Evolutionary conservation across 1,140 invertebrate genomes (phyloP).

Genomic region (Drosophila elegans): DNA sequence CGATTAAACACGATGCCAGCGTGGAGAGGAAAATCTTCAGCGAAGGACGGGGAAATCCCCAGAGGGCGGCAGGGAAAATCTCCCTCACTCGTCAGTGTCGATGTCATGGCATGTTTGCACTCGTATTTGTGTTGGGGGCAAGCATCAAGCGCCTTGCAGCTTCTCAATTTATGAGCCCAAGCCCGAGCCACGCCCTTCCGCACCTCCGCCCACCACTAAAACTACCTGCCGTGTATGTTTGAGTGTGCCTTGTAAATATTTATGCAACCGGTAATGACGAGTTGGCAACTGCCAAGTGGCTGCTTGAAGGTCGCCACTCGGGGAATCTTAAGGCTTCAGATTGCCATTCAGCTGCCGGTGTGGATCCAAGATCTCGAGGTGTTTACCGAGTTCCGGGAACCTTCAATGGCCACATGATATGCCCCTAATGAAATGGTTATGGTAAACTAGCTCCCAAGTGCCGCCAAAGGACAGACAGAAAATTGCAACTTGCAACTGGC

Average conservation of each 20-base stretch:
- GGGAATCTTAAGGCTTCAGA: slow-evolving; percentile 31
- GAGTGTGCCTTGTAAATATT: slow-evolving; percentile 72
- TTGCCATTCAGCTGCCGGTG: slow-evolving; percentile 42
- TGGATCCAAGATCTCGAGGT: slow-evolving; percentile 46
- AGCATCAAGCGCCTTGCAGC: slow-evolving; percentile 37
- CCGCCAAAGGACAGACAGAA: slow-evolving; percentile 10
- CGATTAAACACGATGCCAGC: slow-evolving; percentile 62
- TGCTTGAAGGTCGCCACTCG: slow-evolving; percentile 49
- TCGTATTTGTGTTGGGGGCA: slow-evolving; percentile 50
- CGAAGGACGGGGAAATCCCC: slow-evolving; percentile 46
- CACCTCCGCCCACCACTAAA: neutral
- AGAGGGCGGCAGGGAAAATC: slow-evolving; percentile 23
- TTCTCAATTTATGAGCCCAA: slow-evolving; percentile 61
- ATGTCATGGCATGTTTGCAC: slow-evolving; percentile 45
- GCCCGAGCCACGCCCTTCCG: slow-evolving; percentile 28
- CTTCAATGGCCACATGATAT: slow-evolving; percentile 46
- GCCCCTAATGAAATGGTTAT: slow-evolving; percentile 51
- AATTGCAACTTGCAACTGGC: slow-evolving; percentile 13
- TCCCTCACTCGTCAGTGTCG: slow-evolving; percentile 35
- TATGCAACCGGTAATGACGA: slow-evolving; percentile 75
- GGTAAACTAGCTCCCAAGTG: slow-evolving; percentile 34
- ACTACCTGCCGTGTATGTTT: slow-evolving; percentile 9
- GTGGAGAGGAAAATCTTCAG: slow-evolving; percentile 4
- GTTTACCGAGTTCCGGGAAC: slow-evolving; percentile 41
- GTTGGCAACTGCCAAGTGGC: slow-evolving; percentile 61